Evolutionary conservation across 2,888 invertebrate genomes (phyloP).

Genomic region (Dilophus febrilis): DNA sequence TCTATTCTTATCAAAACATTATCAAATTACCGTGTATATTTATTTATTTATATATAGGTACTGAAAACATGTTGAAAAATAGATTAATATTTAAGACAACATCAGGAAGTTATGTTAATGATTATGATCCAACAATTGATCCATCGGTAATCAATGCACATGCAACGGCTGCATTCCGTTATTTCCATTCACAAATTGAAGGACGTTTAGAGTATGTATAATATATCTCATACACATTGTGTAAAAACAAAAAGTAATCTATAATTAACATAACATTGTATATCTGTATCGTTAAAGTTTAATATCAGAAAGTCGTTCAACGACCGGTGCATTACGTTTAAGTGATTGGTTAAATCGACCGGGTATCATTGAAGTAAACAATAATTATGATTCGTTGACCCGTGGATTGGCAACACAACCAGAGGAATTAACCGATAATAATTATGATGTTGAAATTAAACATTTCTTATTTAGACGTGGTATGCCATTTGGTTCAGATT

Average conservation of each 20-base stretch:
- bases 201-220: constrained; percentile 32
- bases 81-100: constrained; percentile 23
- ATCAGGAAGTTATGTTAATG: constrained; percentile 26
- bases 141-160: constrained; percentile 42
- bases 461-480: constrained; percentile 48
- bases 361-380: constrained; percentile 33
- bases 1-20: not conserved
- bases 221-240: not conserved
- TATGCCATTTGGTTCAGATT: constrained; percentile 58
- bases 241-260: not conserved
- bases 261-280: not conserved
- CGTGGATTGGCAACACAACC: constrained; percentile 63
- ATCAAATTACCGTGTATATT: not conserved
- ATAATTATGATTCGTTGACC: constrained; percentile 51
- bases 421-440: constrained; percentile 58
- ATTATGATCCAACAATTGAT: constrained; percentile 36
- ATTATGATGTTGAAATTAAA: constrained; percentile 46
- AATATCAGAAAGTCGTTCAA: constrained; percentile 28
- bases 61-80: constrained; percentile 29
- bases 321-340: constrained; percentile 29
- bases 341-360: constrained; percentile 38
- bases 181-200: constrained; percentile 43
- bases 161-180: constrained; percentile 45
- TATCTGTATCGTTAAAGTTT: constrained; percentile 20
- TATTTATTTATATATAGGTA: constrained; percentile 4